Base-by-base conservation (phyloP, 2,797 vertebrate species). In the Cryptoblepharus egeriae region DNA sequence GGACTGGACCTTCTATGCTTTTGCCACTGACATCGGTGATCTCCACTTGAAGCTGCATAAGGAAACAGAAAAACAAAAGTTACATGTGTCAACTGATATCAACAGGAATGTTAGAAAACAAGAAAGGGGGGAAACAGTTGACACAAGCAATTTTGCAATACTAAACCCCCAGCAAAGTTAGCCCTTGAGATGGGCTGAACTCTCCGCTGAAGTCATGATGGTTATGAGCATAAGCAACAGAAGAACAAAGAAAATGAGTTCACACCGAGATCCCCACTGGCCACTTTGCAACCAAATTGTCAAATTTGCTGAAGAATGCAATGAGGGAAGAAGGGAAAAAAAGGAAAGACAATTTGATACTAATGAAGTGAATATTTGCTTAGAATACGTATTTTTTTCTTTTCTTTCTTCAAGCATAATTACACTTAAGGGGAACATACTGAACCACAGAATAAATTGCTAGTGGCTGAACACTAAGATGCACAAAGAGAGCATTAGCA, bases 1-100 rank as follows among this genome's bases (percentile, higher is more conserved):
- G 91, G 6, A 96, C 96, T 0, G 98, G 98, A 1, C 97, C 97
- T 22, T 99, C 98, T 0, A 98, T 87, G 8, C 96, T 91, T 82
- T 96, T 97, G 30, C 98, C 98, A 1, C 78, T 94, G 37, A 93
- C 68, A 49, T 97, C 97, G 1, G 89, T 95, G 24, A 96, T 95
- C 84, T 97, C 97, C 32, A 98, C 97, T 80, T 96, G 93, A n/a
- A 98, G 95, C 97, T 98, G 81, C 26, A 49, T 0, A 64, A 80
- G 74, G 78, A 39, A 85, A 82, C n/a, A 12, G 37, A 55, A 84
- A 18, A 11, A 75, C 77, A 80, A 57, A 42, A 45, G n/a, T 88
- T 78, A 85, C 52, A 8, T 88, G 32, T 55, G 28, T 90, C 76
- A 49, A 5, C 86, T 30, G 7, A 20, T 78, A 79, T 11, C 71